Evolutionary conservation across 2,797 vertebrate genomes (phyloP).

Genomic region (Buphagus erythrorhynchus): DNA sequence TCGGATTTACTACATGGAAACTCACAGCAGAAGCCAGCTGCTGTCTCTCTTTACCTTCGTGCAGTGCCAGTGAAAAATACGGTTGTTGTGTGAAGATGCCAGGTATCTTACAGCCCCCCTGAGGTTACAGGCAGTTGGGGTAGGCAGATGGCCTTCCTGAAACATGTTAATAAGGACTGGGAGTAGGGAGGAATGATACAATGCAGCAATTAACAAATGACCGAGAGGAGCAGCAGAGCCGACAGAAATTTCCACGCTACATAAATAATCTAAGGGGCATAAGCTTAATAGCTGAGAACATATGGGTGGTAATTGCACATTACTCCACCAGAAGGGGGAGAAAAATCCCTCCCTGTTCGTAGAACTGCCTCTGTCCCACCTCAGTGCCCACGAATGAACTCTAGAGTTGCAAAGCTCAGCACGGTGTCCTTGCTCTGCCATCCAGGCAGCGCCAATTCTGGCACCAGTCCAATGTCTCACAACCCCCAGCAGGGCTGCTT

Average conservation of each 20-base stretch:
- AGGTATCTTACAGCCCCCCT: background rate
- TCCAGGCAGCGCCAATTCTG: background rate
- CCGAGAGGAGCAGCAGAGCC: background rate
- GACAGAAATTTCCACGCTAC: background rate
- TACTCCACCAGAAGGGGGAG: background rate
- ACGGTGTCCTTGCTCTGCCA: background rate
- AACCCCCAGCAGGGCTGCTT: accelerated
- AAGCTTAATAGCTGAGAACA: background rate
- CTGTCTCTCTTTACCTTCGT: background rate
- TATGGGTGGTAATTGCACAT: background rate
- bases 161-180: background rate
- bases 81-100: background rate
- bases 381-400: background rate
- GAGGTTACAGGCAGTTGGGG: background rate
- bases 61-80: background rate
- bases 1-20: background rate
- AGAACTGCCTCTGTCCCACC: background rate
- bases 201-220: background rate
- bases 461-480: background rate
- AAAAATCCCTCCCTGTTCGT: background rate
- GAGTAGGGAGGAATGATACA: background rate
- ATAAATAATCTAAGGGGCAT: background rate
- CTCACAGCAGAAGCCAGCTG: background rate
- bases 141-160: slow-evolving; percentile 9
- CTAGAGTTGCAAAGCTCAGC: background rate